Evolutionary conservation across 1,140 invertebrate genomes (phyloP), one percentile per base, ranked within the genome.

Genomic region (Cotesia chilonis): DNA sequence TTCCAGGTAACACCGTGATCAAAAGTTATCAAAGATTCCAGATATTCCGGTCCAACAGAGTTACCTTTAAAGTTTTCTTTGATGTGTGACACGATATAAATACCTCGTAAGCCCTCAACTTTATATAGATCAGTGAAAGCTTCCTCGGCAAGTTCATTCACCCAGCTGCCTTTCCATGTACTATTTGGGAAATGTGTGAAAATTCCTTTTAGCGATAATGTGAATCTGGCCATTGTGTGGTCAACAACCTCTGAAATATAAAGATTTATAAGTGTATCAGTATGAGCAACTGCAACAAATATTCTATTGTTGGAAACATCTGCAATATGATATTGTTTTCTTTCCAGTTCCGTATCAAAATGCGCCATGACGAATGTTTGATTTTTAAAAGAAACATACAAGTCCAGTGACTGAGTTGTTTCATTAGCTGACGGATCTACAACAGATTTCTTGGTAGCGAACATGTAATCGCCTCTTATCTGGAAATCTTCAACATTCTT

Each of bases 51-150:
- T 9, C 89, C 90, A 10, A 95, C 89, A 61, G 88, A 88, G 3
- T 83, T 79, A 3, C 84, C 83, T 52, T 87, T 85, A 0, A 87
- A 85, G 9, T 83, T 86, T 3, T 85, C 86, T 77, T 89, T 90
- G 0, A 96, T 90, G 81, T 94, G 92, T 0, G 94, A 96, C 1
- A 94, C 95, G 74, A 97, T 96, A 83, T 96, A 97, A 68, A 97
- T 93, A 4, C 96, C 96, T 35, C 91, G 88, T 10, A 98, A 82
- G 6, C 95, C 95, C 81, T 94, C 91, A 0, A 98, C 93, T 82
- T 93, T 94, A 79, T 96, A 94, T 0, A 98, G 82, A 81, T 97
- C 96, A n/a, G 94, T 93, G 87, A 97, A 97, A 7, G 93, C 83
- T 74, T 95, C 92, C 66, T 94, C 92, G 1, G 92, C 88, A 7